Evolutionary conservation across 2,113 vertebrate genomes (phyloP), one percentile per base, ranked within the genome.

Genomic region (Bubo bubo): DNA sequence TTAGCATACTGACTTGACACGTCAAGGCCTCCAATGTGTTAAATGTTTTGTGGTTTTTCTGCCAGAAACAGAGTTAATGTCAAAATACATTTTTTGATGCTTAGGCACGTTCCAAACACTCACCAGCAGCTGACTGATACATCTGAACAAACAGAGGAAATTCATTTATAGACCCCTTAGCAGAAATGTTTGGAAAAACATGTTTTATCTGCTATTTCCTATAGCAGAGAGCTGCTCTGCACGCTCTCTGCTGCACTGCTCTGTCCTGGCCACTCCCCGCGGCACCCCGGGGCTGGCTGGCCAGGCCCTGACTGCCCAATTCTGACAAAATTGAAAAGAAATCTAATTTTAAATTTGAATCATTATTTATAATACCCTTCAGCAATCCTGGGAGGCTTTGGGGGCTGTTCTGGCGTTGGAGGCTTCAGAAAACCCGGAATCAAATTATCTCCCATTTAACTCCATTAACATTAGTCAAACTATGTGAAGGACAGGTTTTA

Each of bases 141-240:
- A 41, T 83, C 63, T 66, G 71, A 95, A 43, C 32, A 67, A 92
- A 79, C 27, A 80, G 45, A n/a, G 49, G 17, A 56, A 86, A 80
- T 41, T 80, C 20, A 58, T 68, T 82, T 62, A 62, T 55, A 74
- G 34, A 70, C 21, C 27, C 6, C 28, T 80, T 88, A 91, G 37
- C 27, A 88, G 90, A 79, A 68, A 79, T 64, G 16, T 53, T 86
- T 63, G 37, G 59, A 37, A 86, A 96, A 96, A 76, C 37, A 28
- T 14, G 8, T 41, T 79, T 82, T 75, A 35, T 30, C 35, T 49
- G 19, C 17, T 45, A 1, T 55, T 93, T 73, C 23, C 35, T 50
- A 6, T 0, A 14, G 34, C 35, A 56, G 49, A 45, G 17, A 43
- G 79, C 24, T 41, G 20, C 26, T 62, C 19, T 32, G 9, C 16